These are phyloP conservation scores for Pangasius macronema DNA, from an alignment of 2,797 vertebrate genomes.

Conservation along the genomic window DNA sequence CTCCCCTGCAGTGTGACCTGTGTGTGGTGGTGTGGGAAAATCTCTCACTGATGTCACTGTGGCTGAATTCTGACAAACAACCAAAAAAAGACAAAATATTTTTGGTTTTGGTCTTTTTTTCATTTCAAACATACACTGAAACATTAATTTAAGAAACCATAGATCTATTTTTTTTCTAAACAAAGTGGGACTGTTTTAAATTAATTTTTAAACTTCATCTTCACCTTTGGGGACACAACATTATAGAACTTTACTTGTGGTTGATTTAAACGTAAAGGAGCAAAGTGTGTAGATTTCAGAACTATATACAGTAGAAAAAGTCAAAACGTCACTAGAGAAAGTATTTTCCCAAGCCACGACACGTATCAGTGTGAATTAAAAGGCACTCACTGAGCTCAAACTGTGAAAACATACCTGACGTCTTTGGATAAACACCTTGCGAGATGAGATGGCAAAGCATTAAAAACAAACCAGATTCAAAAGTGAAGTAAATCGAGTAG, in stretches of 20 bases:
- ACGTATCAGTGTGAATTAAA: conserved; percentile 51
- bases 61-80: background rate
- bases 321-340: background rate
- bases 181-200: background rate
- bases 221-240: background rate
- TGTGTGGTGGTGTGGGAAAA: background rate
- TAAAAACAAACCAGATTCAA: conserved; percentile 5
- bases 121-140: background rate
- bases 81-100: background rate
- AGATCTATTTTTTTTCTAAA: background rate
- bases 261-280: background rate
- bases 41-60: background rate
- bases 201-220: background rate
- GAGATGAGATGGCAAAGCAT: background rate
- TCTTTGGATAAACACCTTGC: conserved; percentile 33
- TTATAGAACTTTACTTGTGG: background rate
- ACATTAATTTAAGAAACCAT: background rate
- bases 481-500: background rate
- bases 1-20: conserved; percentile 9
- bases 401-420: conserved; percentile 33
- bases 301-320: background rate
- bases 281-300: background rate
- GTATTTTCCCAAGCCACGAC: background rate
- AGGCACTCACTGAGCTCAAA: conserved; percentile 65
- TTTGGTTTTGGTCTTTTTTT: background rate